A percentile compares a stretch with the other conserved stretches of the same genome.
Evolutionary conservation across 2,113 vertebrate genomes (phyloP).

Genomic region (Acrocephalus arundinaceus): DNA sequence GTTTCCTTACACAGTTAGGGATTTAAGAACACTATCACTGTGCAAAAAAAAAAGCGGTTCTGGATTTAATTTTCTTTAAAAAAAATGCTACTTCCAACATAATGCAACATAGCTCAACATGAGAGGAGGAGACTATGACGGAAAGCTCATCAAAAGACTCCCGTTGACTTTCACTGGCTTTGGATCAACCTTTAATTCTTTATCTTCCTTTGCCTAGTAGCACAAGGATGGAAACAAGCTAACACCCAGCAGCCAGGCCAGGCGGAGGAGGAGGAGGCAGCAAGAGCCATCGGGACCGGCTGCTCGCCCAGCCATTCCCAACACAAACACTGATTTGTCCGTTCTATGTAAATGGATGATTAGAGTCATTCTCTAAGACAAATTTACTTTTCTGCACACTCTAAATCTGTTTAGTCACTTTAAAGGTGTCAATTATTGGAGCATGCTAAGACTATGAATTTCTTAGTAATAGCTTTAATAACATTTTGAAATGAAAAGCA

Average conservation of each 20-base stretch:
- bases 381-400: constrained; percentile 96
- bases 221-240: not conserved
- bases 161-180: not conserved
- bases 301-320: constrained; percentile 17
- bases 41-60: not conserved
- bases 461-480: constrained; percentile 98
- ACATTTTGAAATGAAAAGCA: constrained; percentile 99
- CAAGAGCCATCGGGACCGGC: not conserved
- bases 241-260: not conserved
- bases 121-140: not conserved
- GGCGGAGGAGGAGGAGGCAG: not conserved
- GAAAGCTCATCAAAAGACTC: constrained; percentile 25
- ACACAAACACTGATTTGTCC: constrained; percentile 72
- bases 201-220: not conserved
- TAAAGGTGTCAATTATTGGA: constrained; percentile 99
- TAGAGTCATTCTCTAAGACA: constrained; percentile 94
- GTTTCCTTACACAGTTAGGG: not conserved
- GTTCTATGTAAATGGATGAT: constrained; percentile 89
- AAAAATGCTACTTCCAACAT: not conserved
- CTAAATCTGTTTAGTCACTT: constrained; percentile 98
- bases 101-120: constrained; percentile 18
- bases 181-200: constrained; percentile 4
- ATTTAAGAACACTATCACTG: not conserved
- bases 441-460: constrained; percentile 90
- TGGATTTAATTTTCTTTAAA: constrained; percentile 34